Evolutionary conservation across 2,888 invertebrate genomes (phyloP).

Genomic region (Drosophila aldrichi): DNA sequence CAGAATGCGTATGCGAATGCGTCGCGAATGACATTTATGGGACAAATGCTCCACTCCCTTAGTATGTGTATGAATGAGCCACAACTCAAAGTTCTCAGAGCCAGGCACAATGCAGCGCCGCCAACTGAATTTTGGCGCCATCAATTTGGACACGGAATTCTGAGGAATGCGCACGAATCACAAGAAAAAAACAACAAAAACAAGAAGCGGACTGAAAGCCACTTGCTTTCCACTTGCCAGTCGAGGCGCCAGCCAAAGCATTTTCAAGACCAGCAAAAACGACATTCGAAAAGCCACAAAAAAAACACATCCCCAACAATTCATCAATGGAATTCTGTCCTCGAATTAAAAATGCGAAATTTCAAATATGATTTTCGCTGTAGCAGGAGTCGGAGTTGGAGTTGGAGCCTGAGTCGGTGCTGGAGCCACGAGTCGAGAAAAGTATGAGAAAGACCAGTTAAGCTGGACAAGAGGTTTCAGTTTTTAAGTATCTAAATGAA

Average conservation of each 20-base stretch:
- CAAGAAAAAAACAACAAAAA: slow-evolving; percentile 27
- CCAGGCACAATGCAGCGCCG: slow-evolving; percentile 27
- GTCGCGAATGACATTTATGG: slow-evolving; percentile 74
- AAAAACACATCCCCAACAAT: slow-evolving; percentile 34
- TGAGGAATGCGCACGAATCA: slow-evolving; percentile 65
- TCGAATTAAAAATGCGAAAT: slow-evolving; percentile 69
- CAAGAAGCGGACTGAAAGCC: slow-evolving; percentile 27
- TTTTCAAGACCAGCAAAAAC: slow-evolving; percentile 56
- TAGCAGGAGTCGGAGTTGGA: neutral
- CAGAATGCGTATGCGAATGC: slow-evolving; percentile 54
- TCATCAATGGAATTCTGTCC: slow-evolving; percentile 77
- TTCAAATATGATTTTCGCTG: slow-evolving; percentile 74
- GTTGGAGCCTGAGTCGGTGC: neutral
- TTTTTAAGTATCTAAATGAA: slow-evolving; percentile 1
- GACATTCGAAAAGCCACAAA: neutral
- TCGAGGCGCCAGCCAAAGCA: slow-evolving; percentile 73
- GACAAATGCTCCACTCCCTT: slow-evolving; percentile 78
- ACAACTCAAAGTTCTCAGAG: slow-evolving; percentile 39
- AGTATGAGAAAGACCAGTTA: slow-evolving; percentile 8
- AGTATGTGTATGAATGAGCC: slow-evolving; percentile 54
- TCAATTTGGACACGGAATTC: slow-evolving; percentile 78
- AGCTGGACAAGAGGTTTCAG: neutral
- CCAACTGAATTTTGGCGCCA: slow-evolving; percentile 79
- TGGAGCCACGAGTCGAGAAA: neutral
- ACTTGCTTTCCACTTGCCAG: slow-evolving; percentile 68